Percentiles rank a stretch among this genome's conserved stretches.
Evolutionary conservation across 1,140 invertebrate species (phyloP).

Genomic region (Babylonia areolata): DNA sequence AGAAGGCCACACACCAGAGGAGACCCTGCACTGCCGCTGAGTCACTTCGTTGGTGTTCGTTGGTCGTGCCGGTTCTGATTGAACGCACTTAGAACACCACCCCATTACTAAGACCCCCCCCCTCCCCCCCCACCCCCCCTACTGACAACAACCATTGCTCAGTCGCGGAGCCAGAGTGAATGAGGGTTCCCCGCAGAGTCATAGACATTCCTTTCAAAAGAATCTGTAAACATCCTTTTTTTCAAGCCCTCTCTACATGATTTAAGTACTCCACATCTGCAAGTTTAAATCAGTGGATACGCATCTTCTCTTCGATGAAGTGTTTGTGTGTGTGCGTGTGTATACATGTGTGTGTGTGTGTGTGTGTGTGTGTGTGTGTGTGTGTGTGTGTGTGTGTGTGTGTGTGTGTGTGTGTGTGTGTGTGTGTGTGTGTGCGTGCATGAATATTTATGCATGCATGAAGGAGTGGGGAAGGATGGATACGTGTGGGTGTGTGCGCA

Average conservation of each 20-base stretch:
- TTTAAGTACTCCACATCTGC: neutral
- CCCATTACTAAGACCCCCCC: no score
- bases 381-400: slow-evolving; percentile 29
- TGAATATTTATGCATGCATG: slow-evolving; percentile 17
- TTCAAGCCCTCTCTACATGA: neutral
- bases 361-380: slow-evolving; percentile 35
- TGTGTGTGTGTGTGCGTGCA: slow-evolving; percentile 29
- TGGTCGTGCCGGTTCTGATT: no score
- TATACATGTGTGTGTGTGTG: slow-evolving; percentile 35
- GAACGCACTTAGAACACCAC: no score
- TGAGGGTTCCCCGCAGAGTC: no score
- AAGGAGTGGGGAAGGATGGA: slow-evolving; percentile 19
- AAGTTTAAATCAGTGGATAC: neutral
- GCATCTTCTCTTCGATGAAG: neutral
- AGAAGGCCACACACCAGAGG: neutral
- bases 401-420: slow-evolving; percentile 39
- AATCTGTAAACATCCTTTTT: no score
- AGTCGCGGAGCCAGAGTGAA: neutral
- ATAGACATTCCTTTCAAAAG: neutral
- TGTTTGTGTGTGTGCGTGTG: slow-evolving; percentile 9
- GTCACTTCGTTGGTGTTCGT: no score
- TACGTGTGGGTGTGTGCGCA: slow-evolving; percentile 28
- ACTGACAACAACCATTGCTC: neutral
- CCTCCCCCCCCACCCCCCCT: neutral
- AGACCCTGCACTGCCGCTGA: neutral